Evolutionary conservation across 2,113 vertebrate genomes (phyloP).

Genomic region (Solea senegalensis): DNA sequence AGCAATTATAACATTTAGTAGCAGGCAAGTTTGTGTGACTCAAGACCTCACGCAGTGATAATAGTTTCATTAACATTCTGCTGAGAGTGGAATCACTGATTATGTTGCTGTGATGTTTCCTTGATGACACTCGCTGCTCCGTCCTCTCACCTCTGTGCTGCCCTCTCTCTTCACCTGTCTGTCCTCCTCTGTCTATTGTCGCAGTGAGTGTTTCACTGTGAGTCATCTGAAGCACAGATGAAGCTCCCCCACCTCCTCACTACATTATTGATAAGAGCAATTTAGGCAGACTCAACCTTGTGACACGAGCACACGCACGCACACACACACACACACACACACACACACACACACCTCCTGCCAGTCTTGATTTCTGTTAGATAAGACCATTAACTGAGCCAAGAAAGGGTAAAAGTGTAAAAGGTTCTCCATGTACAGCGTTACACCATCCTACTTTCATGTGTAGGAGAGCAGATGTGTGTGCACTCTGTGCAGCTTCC

Average conservation of each 20-base stretch:
- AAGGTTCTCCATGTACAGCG: slow-evolving; percentile 20
- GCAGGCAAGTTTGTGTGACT: not conserved
- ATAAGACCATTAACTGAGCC: slow-evolving; percentile 50
- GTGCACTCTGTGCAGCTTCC: slow-evolving; percentile 9
- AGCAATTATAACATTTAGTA: not conserved
- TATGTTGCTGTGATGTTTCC: slow-evolving; percentile 1
- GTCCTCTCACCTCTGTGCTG: slow-evolving; percentile 25
- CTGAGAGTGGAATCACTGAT: not conserved
- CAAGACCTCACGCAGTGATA: not conserved
- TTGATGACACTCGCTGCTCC: not conserved
- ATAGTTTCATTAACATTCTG: slow-evolving; percentile 26
- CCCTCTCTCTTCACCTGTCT: slow-evolving; percentile 10
- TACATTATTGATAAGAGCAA: slow-evolving; percentile 69
- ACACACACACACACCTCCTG: slow-evolving; percentile 16
- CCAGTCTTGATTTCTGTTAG: slow-evolving; percentile 40
- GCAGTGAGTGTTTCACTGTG: slow-evolving; percentile 22
- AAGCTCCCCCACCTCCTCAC: slow-evolving; percentile 20
- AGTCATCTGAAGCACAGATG: slow-evolving; percentile 56
- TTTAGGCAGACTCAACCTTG: slow-evolving; percentile 51
- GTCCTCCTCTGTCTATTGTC: slow-evolving; percentile 36
- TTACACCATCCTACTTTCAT: slow-evolving; percentile 10
- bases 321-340: slow-evolving; percentile 9
- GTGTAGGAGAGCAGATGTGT: slow-evolving; percentile 4
- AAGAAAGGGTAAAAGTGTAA: slow-evolving; percentile 27
- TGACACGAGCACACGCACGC: slow-evolving; percentile 15